phyloP scores from a whole-genome alignment of 2,797 vertebrate genomes.

The Anguilla pacifica region DNA sequence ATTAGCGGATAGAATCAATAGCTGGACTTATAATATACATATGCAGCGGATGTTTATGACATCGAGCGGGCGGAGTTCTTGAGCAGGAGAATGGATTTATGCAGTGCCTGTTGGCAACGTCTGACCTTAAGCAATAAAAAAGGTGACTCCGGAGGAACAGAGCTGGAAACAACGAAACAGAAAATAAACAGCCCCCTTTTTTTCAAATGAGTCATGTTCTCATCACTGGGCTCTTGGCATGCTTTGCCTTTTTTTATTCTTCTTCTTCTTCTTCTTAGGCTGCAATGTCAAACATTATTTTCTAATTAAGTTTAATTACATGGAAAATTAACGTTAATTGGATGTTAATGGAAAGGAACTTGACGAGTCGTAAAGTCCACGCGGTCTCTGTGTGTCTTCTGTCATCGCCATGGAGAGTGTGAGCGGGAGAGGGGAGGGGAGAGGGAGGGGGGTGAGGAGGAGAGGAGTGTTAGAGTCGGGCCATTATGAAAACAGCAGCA shows the following conservation, averaged over 20 bases:
- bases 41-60: conserved; percentile 36
- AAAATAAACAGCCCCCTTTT: conserved; percentile 46
- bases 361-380: conserved; percentile 51
- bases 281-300: conserved; percentile 78
- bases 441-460: neutral
- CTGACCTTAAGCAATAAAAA: conserved; percentile 6
- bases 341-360: conserved; percentile 76
- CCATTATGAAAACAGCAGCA: neutral
- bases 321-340: conserved; percentile 83
- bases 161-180: conserved; percentile 32
- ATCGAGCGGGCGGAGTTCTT: conserved; percentile 18
- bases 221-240: neutral
- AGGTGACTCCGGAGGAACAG: conserved; percentile 20
- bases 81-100: conserved; percentile 34
- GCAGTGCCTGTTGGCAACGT: conserved; percentile 26
- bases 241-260: neutral
- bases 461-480: neutral
- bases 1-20: conserved; percentile 46
- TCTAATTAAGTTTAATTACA: conserved; percentile 82
- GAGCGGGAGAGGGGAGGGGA: conserved; percentile 31
- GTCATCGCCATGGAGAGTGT: conserved; percentile 29
- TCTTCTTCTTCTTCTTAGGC: conserved; percentile 41
- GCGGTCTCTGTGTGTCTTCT: conserved; percentile 46
- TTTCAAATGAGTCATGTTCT: neutral
- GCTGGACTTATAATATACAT: conserved; percentile 36